Base-by-base conservation (phyloP, 2,888 invertebrate genomes). In the Dusona sp. region DNA sequence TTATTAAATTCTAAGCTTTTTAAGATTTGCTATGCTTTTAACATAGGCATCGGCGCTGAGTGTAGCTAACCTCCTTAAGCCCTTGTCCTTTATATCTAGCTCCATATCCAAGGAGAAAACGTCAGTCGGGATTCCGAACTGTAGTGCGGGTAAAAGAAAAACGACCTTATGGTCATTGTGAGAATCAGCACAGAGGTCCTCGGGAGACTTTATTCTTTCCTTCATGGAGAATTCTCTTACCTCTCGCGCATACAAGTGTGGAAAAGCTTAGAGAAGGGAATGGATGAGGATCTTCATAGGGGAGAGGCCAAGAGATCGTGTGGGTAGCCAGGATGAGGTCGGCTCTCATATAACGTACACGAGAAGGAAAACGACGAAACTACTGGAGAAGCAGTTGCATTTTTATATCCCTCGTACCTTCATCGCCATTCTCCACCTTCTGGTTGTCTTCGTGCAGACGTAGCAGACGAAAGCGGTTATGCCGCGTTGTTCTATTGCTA, bases 401-500 rank as follows among this genome's bases (percentile, higher is more conserved):
- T 92, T 91, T 90, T 89, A 90, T 83, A 87, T 83, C 88, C 72
- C 87, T 74, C 48, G 73, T 42, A 33, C 67, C 48, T 57, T 51
- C 73, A 67, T 83, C 79, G 38, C 75, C 78, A 48, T 65, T 67
- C 42, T 57, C 79, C 79, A 57, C 57, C 79, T 72, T 72, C 79
- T 79, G 57, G 38, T 77, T 67, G 75, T 75, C 77, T 48, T 57
- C 38, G 83, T 83, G 90, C 91, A 90, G 91, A 90, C 90, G 90
- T 88, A 89, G 89, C 91, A 92, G 92, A 92, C 92, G 92, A 92
- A 92, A 92, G 91, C 89, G 92, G 91, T 92, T 92, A 90, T 91
- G 90, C 79, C 65, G 51, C 84, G 48, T 79, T 72, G 68, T 64
- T 72, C 88, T 83, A 87, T 86, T 88, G 83, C 87, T 88, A 86